Evolutionary conservation across 2,113 vertebrate species (phyloP).

Genomic region (Apus apus): DNA sequence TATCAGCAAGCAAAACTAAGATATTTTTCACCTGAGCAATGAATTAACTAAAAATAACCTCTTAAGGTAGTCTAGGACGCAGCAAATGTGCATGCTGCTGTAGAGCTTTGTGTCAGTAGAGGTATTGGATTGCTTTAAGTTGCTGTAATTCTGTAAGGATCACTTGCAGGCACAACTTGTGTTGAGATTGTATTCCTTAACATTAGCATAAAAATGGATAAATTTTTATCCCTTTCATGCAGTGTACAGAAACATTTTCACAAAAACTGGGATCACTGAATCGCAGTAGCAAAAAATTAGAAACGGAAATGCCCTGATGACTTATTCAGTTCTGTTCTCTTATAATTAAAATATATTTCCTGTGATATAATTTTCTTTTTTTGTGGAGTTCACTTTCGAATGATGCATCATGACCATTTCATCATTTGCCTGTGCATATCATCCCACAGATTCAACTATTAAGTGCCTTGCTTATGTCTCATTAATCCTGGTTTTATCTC

Average conservation of each 20-base stretch:
- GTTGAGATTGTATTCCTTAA: background rate
- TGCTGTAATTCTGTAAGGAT: background rate
- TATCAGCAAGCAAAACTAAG: background rate
- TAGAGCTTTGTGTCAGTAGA: background rate
- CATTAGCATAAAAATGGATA: background rate
- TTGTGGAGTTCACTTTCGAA: background rate
- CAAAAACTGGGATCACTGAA: background rate
- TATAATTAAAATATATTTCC: slow-evolving; percentile 29
- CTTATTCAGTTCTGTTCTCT: background rate
- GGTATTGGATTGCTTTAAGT: background rate
- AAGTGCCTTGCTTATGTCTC: slow-evolving; percentile 31
- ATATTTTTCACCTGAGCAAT: background rate
- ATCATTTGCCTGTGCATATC: background rate
- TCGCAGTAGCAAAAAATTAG: slow-evolving; percentile 35
- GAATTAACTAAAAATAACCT: background rate
- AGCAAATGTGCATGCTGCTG: background rate
- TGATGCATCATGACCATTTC: slow-evolving; percentile 9
- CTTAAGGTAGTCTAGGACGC: background rate
- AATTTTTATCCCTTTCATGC: background rate
- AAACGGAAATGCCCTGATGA: background rate
- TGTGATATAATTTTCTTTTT: background rate
- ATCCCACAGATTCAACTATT: slow-evolving; percentile 27
- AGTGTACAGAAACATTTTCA: background rate
- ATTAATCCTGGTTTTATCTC: slow-evolving; percentile 50
- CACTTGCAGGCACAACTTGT: background rate